Conservation (phyloP, 2,113 vertebrate genomes). For the Nipponia nippon region DNA sequence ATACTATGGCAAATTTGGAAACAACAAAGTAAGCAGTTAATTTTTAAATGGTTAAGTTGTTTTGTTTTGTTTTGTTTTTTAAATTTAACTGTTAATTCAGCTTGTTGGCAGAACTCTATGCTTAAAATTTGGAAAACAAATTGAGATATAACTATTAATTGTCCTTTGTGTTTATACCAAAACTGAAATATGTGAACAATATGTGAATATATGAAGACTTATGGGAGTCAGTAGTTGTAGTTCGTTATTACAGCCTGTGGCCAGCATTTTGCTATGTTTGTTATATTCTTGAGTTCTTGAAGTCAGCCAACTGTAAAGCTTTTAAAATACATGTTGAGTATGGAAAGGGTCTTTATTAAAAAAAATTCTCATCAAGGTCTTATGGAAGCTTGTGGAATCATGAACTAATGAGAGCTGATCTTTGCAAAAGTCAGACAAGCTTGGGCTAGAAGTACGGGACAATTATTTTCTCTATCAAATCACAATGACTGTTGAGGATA, state of each 20-base stretch:
- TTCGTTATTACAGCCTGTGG: not conserved
- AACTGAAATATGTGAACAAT: not conserved
- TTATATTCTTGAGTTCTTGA: not conserved
- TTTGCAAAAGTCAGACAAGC: not conserved
- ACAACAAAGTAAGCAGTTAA: not conserved
- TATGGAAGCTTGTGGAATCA: not conserved
- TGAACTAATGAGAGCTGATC: not conserved
- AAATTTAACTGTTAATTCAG: not conserved
- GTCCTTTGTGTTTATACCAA: not conserved
- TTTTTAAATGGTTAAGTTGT: not conserved
- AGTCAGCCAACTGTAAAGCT: not conserved
- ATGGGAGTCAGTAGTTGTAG: not conserved
- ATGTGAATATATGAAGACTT: not conserved
- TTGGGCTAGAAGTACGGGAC: not conserved
- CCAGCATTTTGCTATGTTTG: not conserved
- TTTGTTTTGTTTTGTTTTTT: not conserved
- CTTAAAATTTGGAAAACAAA: not conserved
- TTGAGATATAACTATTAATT: not conserved
- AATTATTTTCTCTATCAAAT: slow-evolving; percentile 29
- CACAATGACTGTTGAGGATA: not conserved
- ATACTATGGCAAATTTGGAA: not conserved
- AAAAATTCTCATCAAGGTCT: not conserved
- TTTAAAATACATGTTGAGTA: not conserved
- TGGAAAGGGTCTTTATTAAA: not conserved
- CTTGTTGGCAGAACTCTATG: not conserved